Percentiles rank a stretch among this genome's conserved stretches.
Conservation (phyloP, 2,888 invertebrate species). For the Sipha maydis region DNA sequence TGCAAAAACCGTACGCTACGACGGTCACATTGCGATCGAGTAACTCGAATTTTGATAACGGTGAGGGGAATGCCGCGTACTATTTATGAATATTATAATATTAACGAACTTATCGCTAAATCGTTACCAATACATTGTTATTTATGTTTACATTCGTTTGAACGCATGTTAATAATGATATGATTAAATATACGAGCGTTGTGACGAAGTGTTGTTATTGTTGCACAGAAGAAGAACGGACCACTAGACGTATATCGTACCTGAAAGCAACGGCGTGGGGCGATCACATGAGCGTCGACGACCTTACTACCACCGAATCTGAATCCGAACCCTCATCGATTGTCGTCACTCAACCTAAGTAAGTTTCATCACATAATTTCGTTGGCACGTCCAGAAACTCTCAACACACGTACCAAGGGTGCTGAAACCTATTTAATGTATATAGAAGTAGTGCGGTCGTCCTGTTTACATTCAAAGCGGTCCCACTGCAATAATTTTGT, state of each 20-base stretch:
- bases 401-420: neutral
- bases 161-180: neutral
- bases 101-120: neutral
- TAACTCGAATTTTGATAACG: slow-evolving; percentile 42
- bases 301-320: slow-evolving; percentile 74
- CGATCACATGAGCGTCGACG: slow-evolving; percentile 79
- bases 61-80: slow-evolving; percentile 52
- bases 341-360: slow-evolving; percentile 32
- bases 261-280: slow-evolving; percentile 87
- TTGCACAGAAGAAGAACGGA: slow-evolving; percentile 80
- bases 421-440: no score
- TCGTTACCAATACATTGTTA: neutral
- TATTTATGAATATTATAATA: neutral
- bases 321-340: slow-evolving; percentile 68
- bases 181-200: neutral
- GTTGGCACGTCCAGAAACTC: neutral
- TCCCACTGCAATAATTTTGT: no score
- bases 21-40: slow-evolving; percentile 40
- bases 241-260: slow-evolving; percentile 91
- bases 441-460: no score
- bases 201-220: slow-evolving; percentile 65
- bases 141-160: neutral
- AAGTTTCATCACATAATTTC: neutral
- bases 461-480: no score
- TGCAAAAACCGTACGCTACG: slow-evolving; percentile 23